Base-by-base conservation (phyloP, 2,113 vertebrate species). In the Brachyhypopomus occidentalis region DNA sequence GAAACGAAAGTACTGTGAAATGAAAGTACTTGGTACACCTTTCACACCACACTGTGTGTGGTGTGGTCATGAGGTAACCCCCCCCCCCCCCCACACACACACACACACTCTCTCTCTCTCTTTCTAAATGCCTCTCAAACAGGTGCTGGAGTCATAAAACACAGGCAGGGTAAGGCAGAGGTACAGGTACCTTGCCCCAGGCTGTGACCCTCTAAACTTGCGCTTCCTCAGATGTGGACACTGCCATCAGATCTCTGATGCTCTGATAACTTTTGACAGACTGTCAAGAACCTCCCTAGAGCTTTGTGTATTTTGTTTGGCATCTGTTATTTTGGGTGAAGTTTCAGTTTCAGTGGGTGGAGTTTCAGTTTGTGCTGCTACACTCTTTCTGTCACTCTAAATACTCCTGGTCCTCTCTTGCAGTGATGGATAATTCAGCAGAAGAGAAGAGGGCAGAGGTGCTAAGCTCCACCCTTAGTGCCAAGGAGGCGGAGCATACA, bases 341-440 rank as follows among this genome's bases (percentile, higher is more conserved):
- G 45, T 52, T 52, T 52, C 45, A 2, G 3, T 52, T 52, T 52
- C 12, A 52, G 45, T 14, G 45, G 45, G 45, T 52, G 45, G 45
- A 52, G 45, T 52, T 52, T 52, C 45, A 52, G 9, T 14, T 14
- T 52, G 45, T 52, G 45, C 45, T 52, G 12, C 45, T 9, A 52
- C 8, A 52, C 12, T 14, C 12, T 23, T 14, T 64, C n/a, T 8
- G 22, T 22, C 4, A 9, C 17, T 64, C 48, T 74, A 41, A 25
- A 27, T 41, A n/a, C 59, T 22, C 22, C 23, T 56, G 9, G 34
- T 63, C 60, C 9, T 84, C 27, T 63, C 22, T 25, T 38, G 19
- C 76, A 88, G 87, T 85, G 73, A 84, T 86, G 85, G 88, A 89
- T 72, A 85, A 70, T 82, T 82, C 72, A 27, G 58, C 48, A 59